These are phyloP conservation scores for Cariama cristata DNA, from an alignment of 2,113 vertebrate species.

Conservation along the genomic window DNA sequence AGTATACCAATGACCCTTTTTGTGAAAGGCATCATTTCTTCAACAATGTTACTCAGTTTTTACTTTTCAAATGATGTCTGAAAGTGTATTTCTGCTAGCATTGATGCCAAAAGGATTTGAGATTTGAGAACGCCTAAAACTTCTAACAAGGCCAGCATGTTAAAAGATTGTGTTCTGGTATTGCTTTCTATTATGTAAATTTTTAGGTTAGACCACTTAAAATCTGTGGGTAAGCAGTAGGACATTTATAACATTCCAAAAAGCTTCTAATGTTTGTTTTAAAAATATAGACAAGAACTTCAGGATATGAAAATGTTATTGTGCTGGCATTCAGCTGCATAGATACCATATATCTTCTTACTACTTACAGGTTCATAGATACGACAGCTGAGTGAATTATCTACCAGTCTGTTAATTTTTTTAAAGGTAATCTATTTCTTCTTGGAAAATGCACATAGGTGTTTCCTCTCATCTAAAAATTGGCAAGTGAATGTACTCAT, in stretches of 20 bases:
- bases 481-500: not conserved
- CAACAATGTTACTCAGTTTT: not conserved
- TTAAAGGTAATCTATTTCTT: not conserved
- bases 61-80: not conserved
- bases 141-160: not conserved
- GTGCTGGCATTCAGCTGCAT: not conserved
- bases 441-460: not conserved
- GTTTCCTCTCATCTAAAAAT: not conserved
- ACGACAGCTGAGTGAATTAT: rapidly evolving
- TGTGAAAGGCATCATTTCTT: not conserved
- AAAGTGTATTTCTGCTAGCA: not conserved
- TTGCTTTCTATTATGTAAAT: not conserved
- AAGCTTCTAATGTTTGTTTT: not conserved
- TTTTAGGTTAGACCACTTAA: not conserved
- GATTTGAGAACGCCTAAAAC: not conserved
- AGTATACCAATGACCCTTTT: not conserved
- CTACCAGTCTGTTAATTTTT: not conserved
- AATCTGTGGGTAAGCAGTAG: not conserved
- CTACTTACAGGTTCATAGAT: not conserved
- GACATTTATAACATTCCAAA: not conserved
- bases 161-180: not conserved
- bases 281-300: not conserved
- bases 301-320: not conserved
- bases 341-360: not conserved
- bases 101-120: not conserved